Conservation (phyloP, 2,797 vertebrate genomes). For the Rhinophrynus dorsalis region DNA sequence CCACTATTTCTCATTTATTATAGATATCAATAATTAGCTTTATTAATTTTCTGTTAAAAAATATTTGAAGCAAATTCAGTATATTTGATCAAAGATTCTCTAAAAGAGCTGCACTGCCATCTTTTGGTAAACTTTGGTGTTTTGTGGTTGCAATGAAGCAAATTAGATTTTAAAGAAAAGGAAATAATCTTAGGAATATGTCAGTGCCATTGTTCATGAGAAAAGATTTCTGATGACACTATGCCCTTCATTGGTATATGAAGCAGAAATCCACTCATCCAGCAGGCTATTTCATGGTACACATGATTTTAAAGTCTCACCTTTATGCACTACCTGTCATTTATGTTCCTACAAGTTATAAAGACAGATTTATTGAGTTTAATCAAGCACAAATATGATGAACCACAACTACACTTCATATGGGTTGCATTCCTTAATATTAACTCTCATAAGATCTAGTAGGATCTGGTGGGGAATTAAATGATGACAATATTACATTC, state of each 20-base stretch:
- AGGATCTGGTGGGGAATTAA: too few relatives aligned
- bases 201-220: background rate
- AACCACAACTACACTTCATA: background rate
- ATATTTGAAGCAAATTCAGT: constrained; percentile 18
- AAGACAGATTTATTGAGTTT: constrained; percentile 36
- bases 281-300: constrained; percentile 25
- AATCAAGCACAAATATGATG: constrained; percentile 30
- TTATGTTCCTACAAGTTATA: constrained; percentile 22
- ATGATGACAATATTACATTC: too few relatives aligned
- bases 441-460: background rate
- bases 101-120: constrained; percentile 19
- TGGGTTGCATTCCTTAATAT: background rate
- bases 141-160: background rate
- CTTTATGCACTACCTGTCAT: constrained; percentile 1
- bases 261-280: constrained; percentile 28
- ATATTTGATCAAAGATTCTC: background rate
- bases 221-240: background rate
- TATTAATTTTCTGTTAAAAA: constrained; percentile 43
- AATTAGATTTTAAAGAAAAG: background rate
- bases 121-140: background rate
- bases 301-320: constrained; percentile 24
- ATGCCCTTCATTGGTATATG: constrained; percentile 23
- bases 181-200: background rate
- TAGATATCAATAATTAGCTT: constrained; percentile 36
- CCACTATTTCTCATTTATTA: constrained; percentile 32